phyloP scores from a whole-genome alignment of 2,113 vertebrate genomes.

The Tapirus terrestris region DNA sequence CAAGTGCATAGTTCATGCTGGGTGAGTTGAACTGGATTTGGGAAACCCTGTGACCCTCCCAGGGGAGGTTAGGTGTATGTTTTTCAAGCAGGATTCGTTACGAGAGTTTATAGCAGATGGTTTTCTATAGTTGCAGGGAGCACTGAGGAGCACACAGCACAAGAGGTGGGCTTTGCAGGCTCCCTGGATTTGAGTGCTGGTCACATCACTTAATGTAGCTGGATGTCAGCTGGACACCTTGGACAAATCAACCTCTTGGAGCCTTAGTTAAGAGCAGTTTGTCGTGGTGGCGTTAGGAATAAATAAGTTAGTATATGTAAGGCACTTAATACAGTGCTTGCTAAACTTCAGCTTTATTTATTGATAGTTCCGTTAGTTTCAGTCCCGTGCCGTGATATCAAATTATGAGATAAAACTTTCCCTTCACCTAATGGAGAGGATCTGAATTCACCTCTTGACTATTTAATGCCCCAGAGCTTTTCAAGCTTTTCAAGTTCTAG shows the following conservation, averaged over 20 bases:
- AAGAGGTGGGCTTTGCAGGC: neutral
- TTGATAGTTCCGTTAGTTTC: neutral
- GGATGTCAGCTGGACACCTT: neutral
- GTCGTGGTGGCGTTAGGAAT: neutral
- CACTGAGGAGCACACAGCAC: neutral
- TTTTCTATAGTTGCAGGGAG: neutral
- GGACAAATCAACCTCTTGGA: neutral
- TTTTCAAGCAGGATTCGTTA: slow-evolving; percentile 11
- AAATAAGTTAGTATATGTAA: neutral
- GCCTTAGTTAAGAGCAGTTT: neutral
- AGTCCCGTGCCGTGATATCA: neutral
- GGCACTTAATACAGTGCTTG: neutral
- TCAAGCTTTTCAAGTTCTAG: neutral
- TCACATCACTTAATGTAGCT: neutral
- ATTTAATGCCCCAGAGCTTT: neutral
- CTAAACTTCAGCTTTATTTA: neutral
- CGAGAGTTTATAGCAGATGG: neutral
- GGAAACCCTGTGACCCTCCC: neutral
- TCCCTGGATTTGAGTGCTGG: neutral
- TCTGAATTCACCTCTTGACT: neutral
- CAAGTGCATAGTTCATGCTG: neutral
- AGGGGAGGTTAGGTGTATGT: neutral
- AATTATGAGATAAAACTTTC: neutral
- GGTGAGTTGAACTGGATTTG: neutral
- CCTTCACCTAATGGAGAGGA: neutral